Conservation (phyloP, 2,797 vertebrate genomes). For the Pangasius mekongensis region DNA sequence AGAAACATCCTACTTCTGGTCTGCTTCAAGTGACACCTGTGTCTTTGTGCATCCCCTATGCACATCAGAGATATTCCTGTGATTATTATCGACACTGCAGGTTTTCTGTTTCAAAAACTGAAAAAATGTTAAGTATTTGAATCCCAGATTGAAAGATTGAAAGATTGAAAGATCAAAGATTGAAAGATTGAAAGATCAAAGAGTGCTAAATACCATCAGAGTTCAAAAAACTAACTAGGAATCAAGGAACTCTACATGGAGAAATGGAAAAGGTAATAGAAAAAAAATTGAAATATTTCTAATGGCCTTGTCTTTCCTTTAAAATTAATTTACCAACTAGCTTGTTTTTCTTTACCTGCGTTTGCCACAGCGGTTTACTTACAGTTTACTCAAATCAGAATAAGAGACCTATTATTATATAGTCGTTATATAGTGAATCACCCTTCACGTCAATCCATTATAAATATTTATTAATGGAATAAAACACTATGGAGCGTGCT, state of each 20-base stretch:
- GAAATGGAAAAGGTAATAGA: not conserved
- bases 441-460: not conserved
- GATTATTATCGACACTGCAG: not conserved
- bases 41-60: not conserved
- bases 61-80: not conserved
- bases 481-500: not conserved
- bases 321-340: not conserved
- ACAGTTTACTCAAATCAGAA: not conserved
- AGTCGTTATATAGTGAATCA: not conserved
- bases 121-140: not conserved
- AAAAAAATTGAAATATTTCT: not conserved
- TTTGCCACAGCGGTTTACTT: not conserved
- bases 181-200: too few relatives aligned
- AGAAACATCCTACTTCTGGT: not conserved
- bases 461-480: not conserved
- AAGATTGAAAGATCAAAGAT: too few relatives aligned
- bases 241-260: not conserved
- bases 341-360: not conserved
- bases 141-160: not conserved
- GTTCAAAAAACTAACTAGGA: not conserved
- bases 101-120: not conserved
- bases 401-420: not conserved
- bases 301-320: not conserved
- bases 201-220: not conserved
- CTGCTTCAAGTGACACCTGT: not conserved